These are phyloP conservation scores for Monoplex corrugatus DNA, from an alignment of 2,888 invertebrate genomes.

Conservation along the genomic window DNA sequence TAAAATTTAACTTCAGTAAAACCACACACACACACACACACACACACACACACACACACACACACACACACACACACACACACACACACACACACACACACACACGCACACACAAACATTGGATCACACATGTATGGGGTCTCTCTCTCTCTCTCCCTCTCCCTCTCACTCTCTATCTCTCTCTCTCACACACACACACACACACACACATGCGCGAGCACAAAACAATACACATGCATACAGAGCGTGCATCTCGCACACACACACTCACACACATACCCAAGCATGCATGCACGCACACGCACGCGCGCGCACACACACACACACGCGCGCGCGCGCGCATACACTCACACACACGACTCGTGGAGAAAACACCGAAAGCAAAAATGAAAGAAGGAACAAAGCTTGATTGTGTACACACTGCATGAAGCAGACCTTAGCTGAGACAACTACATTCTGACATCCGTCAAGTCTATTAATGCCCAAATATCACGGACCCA, in stretches of 20 bases:
- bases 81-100: background rate
- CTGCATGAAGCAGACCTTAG: too few relatives aligned
- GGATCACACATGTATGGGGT: too few relatives aligned
- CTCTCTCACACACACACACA: background rate
- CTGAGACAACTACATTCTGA: too few relatives aligned
- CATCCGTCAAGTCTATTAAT: too few relatives aligned
- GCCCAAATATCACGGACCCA: too few relatives aligned
- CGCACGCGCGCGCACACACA: background rate
- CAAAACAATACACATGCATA: background rate
- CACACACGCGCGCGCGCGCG: background rate
- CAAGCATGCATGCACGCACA: background rate
- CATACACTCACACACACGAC: background rate
- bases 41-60: background rate
- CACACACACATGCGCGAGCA: background rate
- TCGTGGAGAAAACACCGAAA: too few relatives aligned
- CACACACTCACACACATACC: background rate
- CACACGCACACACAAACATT: background rate
- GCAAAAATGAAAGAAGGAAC: too few relatives aligned
- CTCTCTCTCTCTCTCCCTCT: background rate
- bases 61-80: background rate
- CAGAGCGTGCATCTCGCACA: background rate
- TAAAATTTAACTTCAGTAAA: too few relatives aligned
- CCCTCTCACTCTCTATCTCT: background rate
- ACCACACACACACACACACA: background rate
- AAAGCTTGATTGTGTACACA: too few relatives aligned